Evolutionary conservation across 2,113 vertebrate genomes (phyloP), one percentile per base, ranked within the genome.

Genomic region (Tachysurus fulvidraco): DNA sequence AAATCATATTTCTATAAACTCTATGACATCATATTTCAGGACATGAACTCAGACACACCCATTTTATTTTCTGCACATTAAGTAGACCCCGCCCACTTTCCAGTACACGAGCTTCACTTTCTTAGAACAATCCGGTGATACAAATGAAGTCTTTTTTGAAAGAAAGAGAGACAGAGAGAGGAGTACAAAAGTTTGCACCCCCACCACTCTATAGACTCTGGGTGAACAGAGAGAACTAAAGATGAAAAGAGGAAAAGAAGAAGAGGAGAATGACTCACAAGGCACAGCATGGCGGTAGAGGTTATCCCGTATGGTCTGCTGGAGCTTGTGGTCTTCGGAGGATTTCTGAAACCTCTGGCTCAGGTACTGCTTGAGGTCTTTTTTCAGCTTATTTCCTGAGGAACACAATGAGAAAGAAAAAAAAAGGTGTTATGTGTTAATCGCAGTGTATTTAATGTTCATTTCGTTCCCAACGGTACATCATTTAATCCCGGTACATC

Each of bases 201-300:
- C 21, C 4, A 2, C 64, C 25, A 17, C 71, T 8, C 16, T 74
- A 7, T 7, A n/a, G 54, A 21, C 57, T 41, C n/a, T 12, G 28
- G 4, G 1, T 57, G n/a, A 78, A 30, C 1, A 28, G 0, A 54
- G 50, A 19, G 50, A 30, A 30, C 44, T 62, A 16, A 83, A 74
- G 57, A 73, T 41, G 50, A 46, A 76, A 23, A 44, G 16, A 9
- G n/a, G 67, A 25, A 17, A 69, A 54, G 9, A 36, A 8, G 83
- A 21, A 10, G 11, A 73, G 28, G 23, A 16, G 79, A 11, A 57
- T 69, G 92, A 98, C 97, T 98, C 93, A 99, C 98, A 99, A 97
- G 98, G 98, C 97, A 99, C 98, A 86, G 98, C 98, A 86, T 99
- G 97, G 93, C 96, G 98, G 88, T 99, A 99, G 44, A 99, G 97